Evolutionary conservation across 2,888 invertebrate genomes (phyloP), one percentile per base, ranked within the genome.

Genomic region (Minunthozetes semirufus): DNA sequence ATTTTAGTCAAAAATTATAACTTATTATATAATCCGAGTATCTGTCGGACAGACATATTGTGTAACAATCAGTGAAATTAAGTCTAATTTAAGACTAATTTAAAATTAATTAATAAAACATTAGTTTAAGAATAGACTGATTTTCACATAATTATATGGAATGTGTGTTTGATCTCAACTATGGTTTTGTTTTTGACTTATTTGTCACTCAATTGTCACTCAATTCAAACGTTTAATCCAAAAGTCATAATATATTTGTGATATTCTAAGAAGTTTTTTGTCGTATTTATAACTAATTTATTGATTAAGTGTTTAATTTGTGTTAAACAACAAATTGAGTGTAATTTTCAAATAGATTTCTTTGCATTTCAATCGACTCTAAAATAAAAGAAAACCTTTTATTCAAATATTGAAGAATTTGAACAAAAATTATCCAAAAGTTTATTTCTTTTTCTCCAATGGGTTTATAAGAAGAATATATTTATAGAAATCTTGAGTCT

Each of bases 241-340:
- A 56, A 56, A 56, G 56, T 56, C 56, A 56, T 56, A 50, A 50
- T 50, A 25, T 25, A 56, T 56, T 56, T 56, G 56, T 56, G 56
- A 56, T 56, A 56, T 22, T 22, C n/a, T 19, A 4, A 19, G 9
- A 48, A 50, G 9, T 19, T 3, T 50, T 50, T 50, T 50, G 19
- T 50, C 50, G n/a, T 50, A 50, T 50, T 50, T 50, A 19, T 50
- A 50, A 50, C 50, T 50, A n/a, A 50, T 50, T 50, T 50, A 50
- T 50, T 48, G 15, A 48, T 48, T 50, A n/a, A 50, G 19, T 50
- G 50, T 17, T n/a, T 6, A 50, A 50, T 19, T 9, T 50, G n/a
- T 50, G 50, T 50, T 50, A 19, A 50, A n/a, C n/a, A 50, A 50
- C 1, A 50, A 50, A 50, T 50, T 50, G 50, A 50, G 19, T 50